Percentiles rank a stretch among this genome's conserved stretches.
Conservation (phyloP, 2,113 vertebrate genomes). For the Todiramphus chloris region DNA sequence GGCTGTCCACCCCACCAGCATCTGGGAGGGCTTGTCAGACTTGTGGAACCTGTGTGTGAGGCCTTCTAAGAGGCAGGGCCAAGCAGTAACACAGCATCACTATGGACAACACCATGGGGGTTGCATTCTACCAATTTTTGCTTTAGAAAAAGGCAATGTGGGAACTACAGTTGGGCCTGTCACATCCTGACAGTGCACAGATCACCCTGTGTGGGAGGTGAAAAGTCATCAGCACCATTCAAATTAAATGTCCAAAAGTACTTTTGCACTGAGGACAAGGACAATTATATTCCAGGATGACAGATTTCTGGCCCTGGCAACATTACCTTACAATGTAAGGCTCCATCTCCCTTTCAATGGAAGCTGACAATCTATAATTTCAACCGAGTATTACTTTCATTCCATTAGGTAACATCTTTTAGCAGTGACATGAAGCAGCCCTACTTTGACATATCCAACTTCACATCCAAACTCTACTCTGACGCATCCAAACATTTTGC, state of each 20-base stretch:
- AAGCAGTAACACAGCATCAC: background rate
- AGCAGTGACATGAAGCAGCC: background rate
- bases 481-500: fast-evolving
- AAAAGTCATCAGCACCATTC: background rate
- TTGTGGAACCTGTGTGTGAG: fast-evolving
- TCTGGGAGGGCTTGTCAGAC: background rate
- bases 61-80: background rate
- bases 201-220: background rate
- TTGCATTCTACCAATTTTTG: background rate
- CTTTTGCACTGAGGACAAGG: background rate
- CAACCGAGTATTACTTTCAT: background rate
- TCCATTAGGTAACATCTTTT: background rate
- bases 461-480: background rate
- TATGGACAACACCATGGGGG: fast-evolving
- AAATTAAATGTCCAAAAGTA: background rate
- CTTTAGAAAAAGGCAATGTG: background rate
- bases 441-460: fast-evolving
- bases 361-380: background rate
- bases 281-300: background rate
- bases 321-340: background rate
- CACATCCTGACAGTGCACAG: background rate
- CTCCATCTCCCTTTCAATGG: background rate
- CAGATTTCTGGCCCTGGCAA: background rate
- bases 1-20: background rate
- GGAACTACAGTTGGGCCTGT: background rate